A percentile compares a stretch with the other conserved stretches of the same genome.
Evolutionary conservation across 2,797 vertebrate genomes (phyloP).

Genomic region (Triplophysa bombifrons): DNA sequence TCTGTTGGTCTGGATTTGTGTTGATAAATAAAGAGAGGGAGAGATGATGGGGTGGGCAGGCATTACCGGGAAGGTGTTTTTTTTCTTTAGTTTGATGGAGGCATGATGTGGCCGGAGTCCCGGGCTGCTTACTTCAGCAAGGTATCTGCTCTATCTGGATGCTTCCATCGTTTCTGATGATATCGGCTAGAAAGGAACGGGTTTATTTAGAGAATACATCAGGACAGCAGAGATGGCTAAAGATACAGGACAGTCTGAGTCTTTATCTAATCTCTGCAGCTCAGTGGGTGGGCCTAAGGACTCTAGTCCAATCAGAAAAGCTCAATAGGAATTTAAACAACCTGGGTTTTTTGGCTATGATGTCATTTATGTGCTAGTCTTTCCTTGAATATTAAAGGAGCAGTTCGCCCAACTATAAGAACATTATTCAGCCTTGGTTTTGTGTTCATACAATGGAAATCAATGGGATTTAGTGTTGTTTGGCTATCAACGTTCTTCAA

Average conservation of each 20-base stretch:
- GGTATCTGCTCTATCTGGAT: conserved; percentile 54
- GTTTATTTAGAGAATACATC: conserved; percentile 74
- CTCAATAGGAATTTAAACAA: not conserved
- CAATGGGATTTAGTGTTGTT: too few relatives aligned
- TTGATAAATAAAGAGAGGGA: conserved; percentile 42
- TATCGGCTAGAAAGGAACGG: conserved; percentile 72
- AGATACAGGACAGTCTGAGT: conserved; percentile 63
- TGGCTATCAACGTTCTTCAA: too few relatives aligned
- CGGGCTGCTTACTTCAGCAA: conserved; percentile 2
- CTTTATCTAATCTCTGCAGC: conserved; percentile 65
- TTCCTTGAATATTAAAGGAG: too few relatives aligned
- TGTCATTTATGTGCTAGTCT: not conserved
- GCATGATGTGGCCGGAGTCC: not conserved
- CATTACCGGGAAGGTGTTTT: not conserved
- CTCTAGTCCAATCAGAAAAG: not conserved
- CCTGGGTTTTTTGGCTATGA: not conserved
- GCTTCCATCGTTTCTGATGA: conserved; percentile 71
- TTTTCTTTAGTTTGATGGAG: conserved; percentile 38
- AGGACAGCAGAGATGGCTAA: conserved; percentile 65
- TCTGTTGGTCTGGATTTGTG: conserved; percentile 19
- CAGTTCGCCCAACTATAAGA: too few relatives aligned
- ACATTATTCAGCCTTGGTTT: too few relatives aligned
- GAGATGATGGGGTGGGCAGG: not conserved
- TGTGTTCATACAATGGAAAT: too few relatives aligned
- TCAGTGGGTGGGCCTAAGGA: conserved; percentile 25